Percentiles rank a stretch among this genome's conserved stretches.
These are phyloP conservation scores for Cuniculus paca DNA, from an alignment of 2,797 vertebrate genomes.

Conservation along the genomic window DNA sequence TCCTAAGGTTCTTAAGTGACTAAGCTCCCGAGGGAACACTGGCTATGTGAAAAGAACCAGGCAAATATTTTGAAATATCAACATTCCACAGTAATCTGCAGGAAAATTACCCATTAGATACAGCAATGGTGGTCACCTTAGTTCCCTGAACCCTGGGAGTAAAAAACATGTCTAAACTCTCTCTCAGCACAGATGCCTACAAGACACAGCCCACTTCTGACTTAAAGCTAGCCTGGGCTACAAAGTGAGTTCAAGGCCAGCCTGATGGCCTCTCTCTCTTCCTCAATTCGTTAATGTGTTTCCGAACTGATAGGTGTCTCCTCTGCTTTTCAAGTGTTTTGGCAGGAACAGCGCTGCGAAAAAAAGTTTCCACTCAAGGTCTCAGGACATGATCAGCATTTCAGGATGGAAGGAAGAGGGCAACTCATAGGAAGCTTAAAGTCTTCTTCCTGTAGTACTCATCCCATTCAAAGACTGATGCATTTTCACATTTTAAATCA, in stretches of 20 bases:
- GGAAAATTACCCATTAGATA: background rate
- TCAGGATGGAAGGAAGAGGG: background rate
- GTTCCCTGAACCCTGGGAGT: background rate
- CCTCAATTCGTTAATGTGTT: rapidly evolving
- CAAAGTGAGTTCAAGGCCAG: too few relatives aligned
- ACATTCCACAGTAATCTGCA: background rate
- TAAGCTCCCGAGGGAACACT: background rate
- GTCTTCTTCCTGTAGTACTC: too few relatives aligned
- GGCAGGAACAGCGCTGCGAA: too few relatives aligned
- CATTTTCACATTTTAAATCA: background rate
- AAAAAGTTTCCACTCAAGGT: background rate
- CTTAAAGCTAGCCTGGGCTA: background rate
- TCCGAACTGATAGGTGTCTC: too few relatives aligned
- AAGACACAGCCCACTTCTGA: background rate
- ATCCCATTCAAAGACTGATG: background rate
- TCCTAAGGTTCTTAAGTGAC: background rate
- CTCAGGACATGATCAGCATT: background rate
- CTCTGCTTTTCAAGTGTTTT: background rate
- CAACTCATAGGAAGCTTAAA: rapidly evolving
- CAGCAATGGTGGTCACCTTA: background rate
- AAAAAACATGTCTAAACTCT: background rate
- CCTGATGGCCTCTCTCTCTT: too few relatives aligned
- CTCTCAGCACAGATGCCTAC: background rate
- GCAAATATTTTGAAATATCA: background rate
- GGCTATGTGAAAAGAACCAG: background rate